Percentiles rank a stretch among this genome's conserved stretches.
phyloP scores from a whole-genome alignment of 2,888 invertebrate species.

The Oxytorus armatus region DNA sequence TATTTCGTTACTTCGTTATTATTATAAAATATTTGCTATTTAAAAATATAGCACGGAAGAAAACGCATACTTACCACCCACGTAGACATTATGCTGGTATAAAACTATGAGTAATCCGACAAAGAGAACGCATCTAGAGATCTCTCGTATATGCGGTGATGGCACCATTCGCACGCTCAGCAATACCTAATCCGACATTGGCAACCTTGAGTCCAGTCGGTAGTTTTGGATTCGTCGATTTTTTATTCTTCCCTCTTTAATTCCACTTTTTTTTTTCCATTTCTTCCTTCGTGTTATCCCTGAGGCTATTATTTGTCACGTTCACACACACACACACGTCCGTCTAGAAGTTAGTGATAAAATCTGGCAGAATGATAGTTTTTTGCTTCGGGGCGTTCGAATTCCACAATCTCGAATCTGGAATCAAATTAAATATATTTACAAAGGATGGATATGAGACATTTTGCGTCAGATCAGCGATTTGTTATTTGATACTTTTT shows the following conservation, averaged over 20 bases:
- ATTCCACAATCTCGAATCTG: background rate
- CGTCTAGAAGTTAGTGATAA: too few species aligned
- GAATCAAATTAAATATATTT: background rate
- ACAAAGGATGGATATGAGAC: too few species aligned
- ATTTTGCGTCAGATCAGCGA: too few species aligned
- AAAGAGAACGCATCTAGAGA: slow-evolving; percentile 20
- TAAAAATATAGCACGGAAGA: slow-evolving; percentile 32
- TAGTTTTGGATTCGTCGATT: slow-evolving; percentile 50
- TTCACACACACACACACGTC: background rate
- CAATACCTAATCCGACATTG: slow-evolving; percentile 62
- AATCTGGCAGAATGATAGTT: background rate
- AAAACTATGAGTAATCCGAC: slow-evolving; percentile 32
- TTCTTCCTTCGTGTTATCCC: slow-evolving; percentile 2
- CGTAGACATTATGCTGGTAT: background rate
- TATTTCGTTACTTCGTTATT: background rate
- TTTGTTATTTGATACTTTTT: too few species aligned
- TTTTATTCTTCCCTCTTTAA: slow-evolving; percentile 24
- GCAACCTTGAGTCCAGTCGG: slow-evolving; percentile 54
- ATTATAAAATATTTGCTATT: background rate
- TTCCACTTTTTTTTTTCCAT: slow-evolving; percentile 15
- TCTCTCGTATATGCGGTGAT: slow-evolving; percentile 26
- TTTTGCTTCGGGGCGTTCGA: background rate
- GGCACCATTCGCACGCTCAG: slow-evolving; percentile 71
- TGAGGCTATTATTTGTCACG: background rate
- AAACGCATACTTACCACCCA: slow-evolving; percentile 39